Conservation (phyloP, 2,888 invertebrate species). For the Leistus spinibarbis region DNA sequence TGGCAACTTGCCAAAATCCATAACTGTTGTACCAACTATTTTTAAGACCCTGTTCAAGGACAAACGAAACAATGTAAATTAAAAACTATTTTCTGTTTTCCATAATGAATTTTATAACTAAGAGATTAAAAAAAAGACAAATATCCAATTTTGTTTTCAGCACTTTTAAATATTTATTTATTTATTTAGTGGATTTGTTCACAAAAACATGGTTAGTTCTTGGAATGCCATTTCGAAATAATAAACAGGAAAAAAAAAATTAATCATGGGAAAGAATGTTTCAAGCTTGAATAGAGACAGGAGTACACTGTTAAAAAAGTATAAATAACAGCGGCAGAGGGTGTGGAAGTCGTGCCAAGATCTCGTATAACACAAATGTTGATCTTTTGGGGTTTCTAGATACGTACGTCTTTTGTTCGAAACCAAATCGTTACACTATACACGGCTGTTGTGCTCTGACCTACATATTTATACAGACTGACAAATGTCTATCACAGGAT, state of each 20-base stretch:
- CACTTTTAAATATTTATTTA: too few species aligned
- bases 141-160: too few species aligned
- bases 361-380: background rate
- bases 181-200: too few species aligned
- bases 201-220: too few species aligned
- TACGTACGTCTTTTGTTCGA: background rate
- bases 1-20: constrained; percentile 19
- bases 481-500: background rate
- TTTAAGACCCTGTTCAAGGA: constrained; percentile 7
- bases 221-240: too few species aligned
- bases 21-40: background rate
- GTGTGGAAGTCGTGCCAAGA: background rate
- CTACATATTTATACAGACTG: background rate
- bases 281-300: background rate
- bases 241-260: background rate
- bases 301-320: background rate
- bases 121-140: too few species aligned
- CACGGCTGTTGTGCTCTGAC: background rate
- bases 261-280: background rate
- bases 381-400: background rate
- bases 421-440: background rate
- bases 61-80: constrained; percentile 3
- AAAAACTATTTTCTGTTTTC: too few species aligned
- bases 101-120: too few species aligned
- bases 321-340: background rate